Percentiles rank a stretch among this genome's conserved stretches.
These are phyloP conservation scores for Microtus richardsoni DNA, from an alignment of 2,113 vertebrate species.

Conservation along the genomic window DNA sequence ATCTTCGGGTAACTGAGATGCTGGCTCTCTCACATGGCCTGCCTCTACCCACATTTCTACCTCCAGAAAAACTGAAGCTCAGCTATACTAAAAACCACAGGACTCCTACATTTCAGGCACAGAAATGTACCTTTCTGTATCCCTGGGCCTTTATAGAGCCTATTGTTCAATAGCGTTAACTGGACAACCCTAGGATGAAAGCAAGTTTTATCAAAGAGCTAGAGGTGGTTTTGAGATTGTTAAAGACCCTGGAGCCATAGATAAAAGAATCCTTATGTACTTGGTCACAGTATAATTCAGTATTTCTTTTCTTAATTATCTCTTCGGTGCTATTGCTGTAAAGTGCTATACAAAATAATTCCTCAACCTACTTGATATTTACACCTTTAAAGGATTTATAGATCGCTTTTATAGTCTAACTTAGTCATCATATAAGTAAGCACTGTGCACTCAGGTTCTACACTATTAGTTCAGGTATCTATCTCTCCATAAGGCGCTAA, in stretches of 20 bases:
- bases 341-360: constrained; percentile 73
- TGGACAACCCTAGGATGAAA: not conserved
- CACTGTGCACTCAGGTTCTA: constrained; percentile 14
- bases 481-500: constrained; percentile 6
- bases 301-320: constrained; percentile 62
- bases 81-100: not conserved
- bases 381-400: constrained; percentile 75
- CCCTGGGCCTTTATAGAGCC: not conserved
- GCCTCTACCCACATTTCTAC: not conserved
- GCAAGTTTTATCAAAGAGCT: constrained; percentile 35
- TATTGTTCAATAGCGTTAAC: not conserved
- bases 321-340: constrained; percentile 63
- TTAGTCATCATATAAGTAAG: constrained; percentile 61
- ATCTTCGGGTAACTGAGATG: not conserved
- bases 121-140: not conserved
- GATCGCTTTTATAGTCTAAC: constrained; percentile 31
- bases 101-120: not conserved
- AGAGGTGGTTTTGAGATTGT: constrained; percentile 39
- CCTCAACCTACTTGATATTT: constrained; percentile 65
- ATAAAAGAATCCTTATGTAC: constrained; percentile 56
- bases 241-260: not conserved
- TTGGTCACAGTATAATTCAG: constrained; percentile 36
- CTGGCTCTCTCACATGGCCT: not conserved
- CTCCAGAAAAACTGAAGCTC: not conserved
- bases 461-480: constrained; percentile 57